These are phyloP conservation scores for Sebastolobus alascanus DNA, from an alignment of 2,797 vertebrate genomes.

Conservation along the genomic window DNA sequence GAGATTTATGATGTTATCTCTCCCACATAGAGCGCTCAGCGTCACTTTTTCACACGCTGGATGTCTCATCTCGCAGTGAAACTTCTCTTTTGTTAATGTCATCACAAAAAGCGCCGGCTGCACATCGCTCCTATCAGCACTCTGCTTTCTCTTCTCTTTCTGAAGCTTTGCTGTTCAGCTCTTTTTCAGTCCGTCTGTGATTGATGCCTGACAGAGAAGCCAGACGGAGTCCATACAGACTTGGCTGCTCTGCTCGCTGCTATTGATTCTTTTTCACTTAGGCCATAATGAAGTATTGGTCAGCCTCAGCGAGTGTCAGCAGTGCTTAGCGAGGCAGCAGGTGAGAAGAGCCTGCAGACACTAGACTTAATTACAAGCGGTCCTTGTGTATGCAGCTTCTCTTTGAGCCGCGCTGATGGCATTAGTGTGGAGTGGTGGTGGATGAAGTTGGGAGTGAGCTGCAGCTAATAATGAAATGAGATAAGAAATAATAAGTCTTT, in stretches of 20 bases:
- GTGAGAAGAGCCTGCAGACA: conserved; percentile 46
- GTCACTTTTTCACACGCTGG: conserved; percentile 8
- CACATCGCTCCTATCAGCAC: conserved; percentile 32
- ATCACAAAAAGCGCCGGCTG: conserved; percentile 54
- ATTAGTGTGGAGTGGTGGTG: too few relatives aligned
- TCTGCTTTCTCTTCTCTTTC: conserved; percentile 12
- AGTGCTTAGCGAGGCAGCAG: conserved; percentile 67
- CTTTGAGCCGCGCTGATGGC: conserved; percentile 7
- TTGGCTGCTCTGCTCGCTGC: conserved; percentile 40
- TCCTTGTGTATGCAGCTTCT: conserved; percentile 35
- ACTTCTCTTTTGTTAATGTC: conserved; percentile 53
- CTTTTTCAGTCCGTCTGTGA: conserved; percentile 29
- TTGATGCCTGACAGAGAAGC: conserved; percentile 66
- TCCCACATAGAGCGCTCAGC: background rate
- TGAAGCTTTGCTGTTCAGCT: conserved; percentile 32
- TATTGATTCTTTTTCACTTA: conserved; percentile 76
- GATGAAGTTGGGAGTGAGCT: background rate
- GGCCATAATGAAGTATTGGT: conserved; percentile 77
- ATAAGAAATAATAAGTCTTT: background rate
- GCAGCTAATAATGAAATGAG: too few relatives aligned
- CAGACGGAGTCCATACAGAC: conserved; percentile 34
- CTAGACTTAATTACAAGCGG: conserved; percentile 65
- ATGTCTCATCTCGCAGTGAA: conserved; percentile 37
- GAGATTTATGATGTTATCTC: conserved; percentile 38
- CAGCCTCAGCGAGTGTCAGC: conserved; percentile 62